Evolutionary conservation across 2,888 invertebrate genomes (phyloP).

Genomic region (Idaea biselata): DNA sequence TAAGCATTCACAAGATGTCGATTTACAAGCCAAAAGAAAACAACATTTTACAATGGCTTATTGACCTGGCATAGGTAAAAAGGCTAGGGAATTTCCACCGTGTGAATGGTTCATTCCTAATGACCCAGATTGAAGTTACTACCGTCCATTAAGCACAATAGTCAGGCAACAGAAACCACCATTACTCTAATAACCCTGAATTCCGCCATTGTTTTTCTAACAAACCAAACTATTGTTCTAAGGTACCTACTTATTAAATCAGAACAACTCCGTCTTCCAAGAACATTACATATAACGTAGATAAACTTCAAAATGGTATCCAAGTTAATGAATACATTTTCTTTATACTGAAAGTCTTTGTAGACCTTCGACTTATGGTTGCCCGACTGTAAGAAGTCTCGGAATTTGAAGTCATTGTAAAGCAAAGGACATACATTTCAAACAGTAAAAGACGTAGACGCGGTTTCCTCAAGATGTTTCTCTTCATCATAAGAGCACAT

Average conservation of each 20-base stretch:
- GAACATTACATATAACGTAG: conserved; percentile 20
- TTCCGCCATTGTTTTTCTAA: background rate
- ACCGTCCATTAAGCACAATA: background rate
- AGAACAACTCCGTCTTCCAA: conserved; percentile 14
- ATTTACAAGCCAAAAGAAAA: too few relatives aligned
- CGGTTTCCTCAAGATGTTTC: too few relatives aligned
- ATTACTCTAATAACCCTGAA: background rate
- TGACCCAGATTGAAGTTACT: background rate
- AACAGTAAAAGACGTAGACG: background rate
- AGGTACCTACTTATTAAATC: conserved; percentile 16
- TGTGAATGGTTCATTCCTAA: background rate
- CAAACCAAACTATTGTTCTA: background rate
- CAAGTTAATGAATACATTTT: conserved; percentile 22
- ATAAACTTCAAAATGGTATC: conserved; percentile 19
- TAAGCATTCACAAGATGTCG: too few relatives aligned
- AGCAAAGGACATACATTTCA: background rate
- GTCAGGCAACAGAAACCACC: background rate
- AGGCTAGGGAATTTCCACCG: too few relatives aligned
- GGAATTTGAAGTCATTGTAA: background rate
- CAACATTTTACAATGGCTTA: too few relatives aligned
- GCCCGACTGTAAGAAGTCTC: background rate
- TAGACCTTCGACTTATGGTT: background rate
- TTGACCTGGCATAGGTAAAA: too few relatives aligned
- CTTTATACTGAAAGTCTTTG: conserved; percentile 14
- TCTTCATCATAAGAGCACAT: too few relatives aligned